A percentile compares a stretch with the other conserved stretches of the same genome.
phyloP scores from a whole-genome alignment of 1,140 invertebrate species.

The Cydia strobilella region DNA sequence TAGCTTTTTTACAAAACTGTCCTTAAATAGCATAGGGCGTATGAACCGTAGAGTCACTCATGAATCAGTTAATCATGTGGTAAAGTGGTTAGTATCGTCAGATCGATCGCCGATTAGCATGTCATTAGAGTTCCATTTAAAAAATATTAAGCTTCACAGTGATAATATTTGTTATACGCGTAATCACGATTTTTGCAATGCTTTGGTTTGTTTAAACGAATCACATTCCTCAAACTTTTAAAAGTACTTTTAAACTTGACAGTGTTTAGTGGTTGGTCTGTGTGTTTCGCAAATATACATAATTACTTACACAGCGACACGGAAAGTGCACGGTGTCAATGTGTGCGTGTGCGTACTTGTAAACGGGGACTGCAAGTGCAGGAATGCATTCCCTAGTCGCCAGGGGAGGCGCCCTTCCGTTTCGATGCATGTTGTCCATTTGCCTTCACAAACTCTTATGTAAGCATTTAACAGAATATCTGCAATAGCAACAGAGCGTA shows the following conservation, averaged over 20 bases:
- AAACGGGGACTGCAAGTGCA: constrained; percentile 48
- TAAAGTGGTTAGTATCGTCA: too few species aligned
- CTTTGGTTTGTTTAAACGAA: background rate
- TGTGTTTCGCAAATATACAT: background rate
- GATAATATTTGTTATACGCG: too few species aligned
- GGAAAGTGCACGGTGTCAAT: constrained; percentile 30
- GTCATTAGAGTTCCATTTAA: too few species aligned
- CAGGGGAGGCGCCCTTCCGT: constrained; percentile 49
- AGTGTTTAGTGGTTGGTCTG: background rate
- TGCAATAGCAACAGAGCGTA: background rate
- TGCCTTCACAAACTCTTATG: background rate
- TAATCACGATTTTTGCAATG: too few species aligned
- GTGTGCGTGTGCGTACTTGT: constrained; percentile 58
- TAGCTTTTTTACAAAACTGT: too few species aligned
- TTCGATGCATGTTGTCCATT: constrained; percentile 46
- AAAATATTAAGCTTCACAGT: too few species aligned
- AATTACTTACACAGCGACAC: constrained; percentile 8
- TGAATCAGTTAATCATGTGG: too few species aligned
- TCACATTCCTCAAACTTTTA: background rate
- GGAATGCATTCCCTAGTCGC: constrained; percentile 54
- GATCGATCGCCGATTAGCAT: too few species aligned
- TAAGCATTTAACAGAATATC: background rate
- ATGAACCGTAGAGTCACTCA: too few species aligned
- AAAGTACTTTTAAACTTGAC: background rate
- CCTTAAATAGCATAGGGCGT: too few species aligned